Evolutionary conservation across 2,113 vertebrate species (phyloP).

Genomic region (Ibidorhyncha struthersii): DNA sequence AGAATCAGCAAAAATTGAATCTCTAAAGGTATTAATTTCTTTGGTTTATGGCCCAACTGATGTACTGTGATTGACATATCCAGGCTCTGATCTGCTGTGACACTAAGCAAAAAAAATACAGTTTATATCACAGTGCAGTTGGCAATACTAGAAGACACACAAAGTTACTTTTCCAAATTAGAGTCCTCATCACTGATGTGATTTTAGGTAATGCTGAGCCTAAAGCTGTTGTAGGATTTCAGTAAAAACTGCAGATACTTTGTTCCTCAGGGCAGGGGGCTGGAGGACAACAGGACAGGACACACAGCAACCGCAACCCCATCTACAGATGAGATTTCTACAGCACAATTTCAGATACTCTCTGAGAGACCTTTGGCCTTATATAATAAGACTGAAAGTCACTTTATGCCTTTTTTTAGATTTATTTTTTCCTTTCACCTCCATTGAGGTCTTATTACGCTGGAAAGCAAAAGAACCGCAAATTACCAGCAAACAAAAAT

Average conservation of each 20-base stretch:
- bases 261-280: neutral
- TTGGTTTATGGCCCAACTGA: neutral
- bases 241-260: neutral
- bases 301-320: neutral
- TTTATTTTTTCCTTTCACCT: neutral
- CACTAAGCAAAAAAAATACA: neutral
- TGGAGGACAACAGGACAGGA: accelerated
- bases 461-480: neutral
- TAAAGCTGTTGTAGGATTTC: neutral
- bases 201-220: neutral
- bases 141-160: neutral
- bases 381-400: neutral
- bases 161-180: neutral
- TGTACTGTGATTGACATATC: neutral
- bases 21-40: neutral
- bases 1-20: neutral
- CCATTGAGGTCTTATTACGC: neutral
- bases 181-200: neutral
- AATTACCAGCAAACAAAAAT: neutral
- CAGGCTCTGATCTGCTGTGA: neutral
- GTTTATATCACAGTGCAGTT: neutral
- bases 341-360: neutral
- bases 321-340: no score
- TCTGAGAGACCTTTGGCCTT: neutral
- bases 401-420: neutral